A percentile compares a stretch with the other conserved stretches of the same genome.
Conservation (phyloP, 2,113 vertebrate genomes). For the Oreochromis aureus region DNA sequence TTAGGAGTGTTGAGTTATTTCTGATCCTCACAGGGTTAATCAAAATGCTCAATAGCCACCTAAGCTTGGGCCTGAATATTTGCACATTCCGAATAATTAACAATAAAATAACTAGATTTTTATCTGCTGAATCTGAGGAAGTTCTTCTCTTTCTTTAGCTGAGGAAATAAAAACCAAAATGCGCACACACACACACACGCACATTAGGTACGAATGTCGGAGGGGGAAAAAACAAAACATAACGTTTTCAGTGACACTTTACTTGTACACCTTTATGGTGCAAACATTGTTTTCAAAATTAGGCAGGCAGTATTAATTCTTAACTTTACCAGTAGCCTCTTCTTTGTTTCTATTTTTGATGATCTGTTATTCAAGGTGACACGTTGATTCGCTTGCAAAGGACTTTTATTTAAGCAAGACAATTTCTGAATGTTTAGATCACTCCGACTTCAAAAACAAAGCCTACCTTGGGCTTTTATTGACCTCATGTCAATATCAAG, state of each 20-base stretch:
- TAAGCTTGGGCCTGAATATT: background rate
- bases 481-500: background rate
- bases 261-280: background rate
- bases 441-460: background rate
- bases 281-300: background rate
- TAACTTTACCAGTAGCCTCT: background rate
- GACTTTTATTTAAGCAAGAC: background rate
- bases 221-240: fast-evolving
- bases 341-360: background rate
- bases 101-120: background rate
- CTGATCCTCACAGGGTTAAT: background rate
- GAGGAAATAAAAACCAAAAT: background rate
- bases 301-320: background rate
- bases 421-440: background rate
- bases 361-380: background rate
- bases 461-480: background rate
- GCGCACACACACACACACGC: background rate
- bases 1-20: background rate
- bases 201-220: fast-evolving
- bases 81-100: background rate
- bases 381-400: background rate
- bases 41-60: background rate
- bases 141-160: background rate
- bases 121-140: background rate
- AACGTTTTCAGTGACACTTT: background rate